phyloP scores from a whole-genome alignment of 2,888 invertebrate genomes.

The Athripsodes cinereus region DNA sequence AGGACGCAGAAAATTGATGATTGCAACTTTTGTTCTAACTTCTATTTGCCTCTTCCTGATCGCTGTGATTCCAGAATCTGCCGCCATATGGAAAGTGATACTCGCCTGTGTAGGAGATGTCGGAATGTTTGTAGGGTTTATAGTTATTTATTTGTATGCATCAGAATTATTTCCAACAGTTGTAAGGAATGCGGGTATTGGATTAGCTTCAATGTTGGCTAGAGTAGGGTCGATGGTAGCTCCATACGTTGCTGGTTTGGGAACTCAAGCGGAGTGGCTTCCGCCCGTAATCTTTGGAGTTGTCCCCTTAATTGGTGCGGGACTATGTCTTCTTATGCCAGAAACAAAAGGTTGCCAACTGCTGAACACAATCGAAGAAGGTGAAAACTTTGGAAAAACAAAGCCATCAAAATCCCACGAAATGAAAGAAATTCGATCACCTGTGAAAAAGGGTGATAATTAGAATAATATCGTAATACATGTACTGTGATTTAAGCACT shows the following conservation, averaged over 20 bases:
- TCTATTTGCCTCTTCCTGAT: conserved; percentile 61
- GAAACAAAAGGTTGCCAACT: conserved; percentile 71
- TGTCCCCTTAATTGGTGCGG: conserved; percentile 61
- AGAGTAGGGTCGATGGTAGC: conserved; percentile 81
- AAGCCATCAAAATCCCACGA: conserved; percentile 5
- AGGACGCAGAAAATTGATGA: conserved; percentile 62
- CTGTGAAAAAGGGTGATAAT: background rate
- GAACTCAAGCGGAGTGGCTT: conserved; percentile 50
- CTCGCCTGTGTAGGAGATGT: conserved; percentile 72
- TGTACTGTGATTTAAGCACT: background rate
- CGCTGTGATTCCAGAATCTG: conserved; percentile 49
- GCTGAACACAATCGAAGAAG: conserved; percentile 76
- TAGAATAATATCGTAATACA: background rate
- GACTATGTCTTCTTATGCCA: conserved; percentile 62
- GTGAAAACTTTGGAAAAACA: conserved; percentile 57
- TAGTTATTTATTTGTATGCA: conserved; percentile 80
- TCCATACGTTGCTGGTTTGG: conserved; percentile 71
- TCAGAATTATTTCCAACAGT: conserved; percentile 88
- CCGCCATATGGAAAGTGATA: conserved; percentile 48
- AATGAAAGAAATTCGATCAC: conserved; percentile 12
- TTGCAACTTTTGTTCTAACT: conserved; percentile 58
- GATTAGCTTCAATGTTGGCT: conserved; percentile 78
- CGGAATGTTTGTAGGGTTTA: conserved; percentile 77
- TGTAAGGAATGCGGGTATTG: conserved; percentile 80
- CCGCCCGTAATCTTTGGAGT: conserved; percentile 70